These are phyloP conservation scores for Prunella strophiata DNA, from an alignment of 2,797 vertebrate genomes.

Conservation along the genomic window DNA sequence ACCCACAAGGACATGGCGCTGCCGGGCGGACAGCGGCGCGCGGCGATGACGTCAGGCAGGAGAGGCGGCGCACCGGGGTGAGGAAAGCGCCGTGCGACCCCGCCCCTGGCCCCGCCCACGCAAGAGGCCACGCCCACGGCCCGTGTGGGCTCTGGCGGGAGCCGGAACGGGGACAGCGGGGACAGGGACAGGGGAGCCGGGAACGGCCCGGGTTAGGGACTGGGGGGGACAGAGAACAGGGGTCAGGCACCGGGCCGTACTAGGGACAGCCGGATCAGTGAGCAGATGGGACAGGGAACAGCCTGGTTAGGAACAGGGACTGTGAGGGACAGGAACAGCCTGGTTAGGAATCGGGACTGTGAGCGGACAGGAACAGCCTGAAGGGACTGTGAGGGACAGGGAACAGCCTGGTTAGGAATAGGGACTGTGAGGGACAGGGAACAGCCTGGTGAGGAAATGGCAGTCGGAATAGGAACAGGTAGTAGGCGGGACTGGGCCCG, in stretches of 20 bases:
- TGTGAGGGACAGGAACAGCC: too few relatives aligned
- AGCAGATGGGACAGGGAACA: too few relatives aligned
- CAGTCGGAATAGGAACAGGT: neutral
- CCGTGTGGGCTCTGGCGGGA: neutral
- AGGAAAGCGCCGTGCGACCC: accelerated
- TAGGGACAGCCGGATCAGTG: neutral
- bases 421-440: too few relatives aligned
- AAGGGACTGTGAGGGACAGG: too few relatives aligned
- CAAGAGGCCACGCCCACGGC: neutral
- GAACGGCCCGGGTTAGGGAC: neutral
- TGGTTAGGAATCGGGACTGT: too few relatives aligned
- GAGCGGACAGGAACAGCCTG: too few relatives aligned
- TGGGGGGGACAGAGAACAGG: too few relatives aligned
- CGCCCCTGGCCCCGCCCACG: neutral
- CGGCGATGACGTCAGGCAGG: neutral
- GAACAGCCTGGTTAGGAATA: too few relatives aligned
- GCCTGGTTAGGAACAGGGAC: neutral
- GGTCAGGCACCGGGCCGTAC: neutral
- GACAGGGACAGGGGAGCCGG: too few relatives aligned
- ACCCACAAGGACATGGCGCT: neutral
- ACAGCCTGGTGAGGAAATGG: neutral
- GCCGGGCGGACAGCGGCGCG: neutral
- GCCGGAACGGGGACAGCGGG: too few relatives aligned
- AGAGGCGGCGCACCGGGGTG: neutral
- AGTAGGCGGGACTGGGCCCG: neutral